phyloP scores from a whole-genome alignment of 2,888 invertebrate species.

The Imbricaverruca yamaguchii region DNA sequence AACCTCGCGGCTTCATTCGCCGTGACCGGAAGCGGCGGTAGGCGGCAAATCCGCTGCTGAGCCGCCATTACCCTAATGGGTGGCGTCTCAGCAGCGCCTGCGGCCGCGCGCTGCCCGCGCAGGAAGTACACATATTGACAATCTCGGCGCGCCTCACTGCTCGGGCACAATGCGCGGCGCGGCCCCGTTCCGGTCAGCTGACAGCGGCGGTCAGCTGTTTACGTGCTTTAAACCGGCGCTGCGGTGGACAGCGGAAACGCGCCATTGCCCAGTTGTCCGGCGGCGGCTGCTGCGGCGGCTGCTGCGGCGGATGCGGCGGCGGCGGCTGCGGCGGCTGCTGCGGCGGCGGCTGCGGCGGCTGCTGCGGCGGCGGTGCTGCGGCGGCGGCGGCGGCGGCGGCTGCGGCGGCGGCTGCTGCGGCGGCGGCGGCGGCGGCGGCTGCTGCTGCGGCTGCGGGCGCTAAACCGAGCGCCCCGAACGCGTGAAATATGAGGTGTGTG shows the following conservation, averaged over 20 bases:
- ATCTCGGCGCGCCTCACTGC: neutral
- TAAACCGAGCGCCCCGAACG: neutral
- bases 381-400: too few species aligned
- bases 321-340: neutral
- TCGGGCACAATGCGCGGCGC: neutral
- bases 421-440: neutral
- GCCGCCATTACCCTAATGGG: neutral
- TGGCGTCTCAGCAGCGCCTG: neutral
- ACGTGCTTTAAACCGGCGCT: neutral
- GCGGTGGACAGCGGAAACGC: conserved; percentile 15
- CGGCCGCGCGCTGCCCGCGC: neutral
- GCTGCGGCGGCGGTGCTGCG: neutral
- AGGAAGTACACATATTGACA: conserved; percentile 1
- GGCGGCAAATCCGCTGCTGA: neutral
- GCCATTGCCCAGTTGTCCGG: neutral
- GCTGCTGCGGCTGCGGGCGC: neutral
- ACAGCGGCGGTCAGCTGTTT: neutral
- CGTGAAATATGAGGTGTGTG: conserved; percentile 3
- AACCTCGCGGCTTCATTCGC: neutral
- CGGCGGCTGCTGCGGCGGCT: neutral
- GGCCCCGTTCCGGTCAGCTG: neutral
- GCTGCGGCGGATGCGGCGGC: neutral
- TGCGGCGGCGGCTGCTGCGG: neutral
- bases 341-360: neutral
- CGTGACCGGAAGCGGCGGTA: neutral